A percentile compares a stretch with the other conserved stretches of the same genome.
Conservation (phyloP, 1,140 invertebrate genomes). For the Trinorchestia longiramus region DNA sequence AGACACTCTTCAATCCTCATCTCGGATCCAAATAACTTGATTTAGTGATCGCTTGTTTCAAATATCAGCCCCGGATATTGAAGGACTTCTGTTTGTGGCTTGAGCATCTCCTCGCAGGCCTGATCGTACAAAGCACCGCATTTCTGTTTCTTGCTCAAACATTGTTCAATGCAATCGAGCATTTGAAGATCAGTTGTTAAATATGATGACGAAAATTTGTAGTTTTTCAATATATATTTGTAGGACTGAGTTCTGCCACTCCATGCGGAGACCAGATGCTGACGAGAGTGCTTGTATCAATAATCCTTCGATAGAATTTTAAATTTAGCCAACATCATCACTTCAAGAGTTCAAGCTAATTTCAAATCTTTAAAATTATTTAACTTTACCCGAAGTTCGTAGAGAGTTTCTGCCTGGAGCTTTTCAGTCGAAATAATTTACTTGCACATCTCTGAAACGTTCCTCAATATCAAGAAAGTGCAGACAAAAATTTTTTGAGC, state of each 20-base stretch:
- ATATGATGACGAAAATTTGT: neutral
- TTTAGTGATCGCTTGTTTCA: slow-evolving; percentile 30
- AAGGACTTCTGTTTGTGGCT: neutral
- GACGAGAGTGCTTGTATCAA: too few relatives aligned
- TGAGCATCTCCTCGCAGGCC: neutral
- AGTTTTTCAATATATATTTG: neutral
- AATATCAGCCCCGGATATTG: neutral
- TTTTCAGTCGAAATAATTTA: neutral
- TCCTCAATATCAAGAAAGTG: neutral
- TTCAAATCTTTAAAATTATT: neutral
- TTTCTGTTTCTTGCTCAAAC: neutral
- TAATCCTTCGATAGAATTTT: neutral
- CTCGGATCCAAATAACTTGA: slow-evolving; percentile 39
- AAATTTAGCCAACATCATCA: neutral
- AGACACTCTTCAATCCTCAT: neutral
- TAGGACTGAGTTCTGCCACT: neutral
- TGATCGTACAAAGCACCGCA: neutral
- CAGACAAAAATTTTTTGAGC: neutral
- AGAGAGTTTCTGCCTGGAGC: neutral
- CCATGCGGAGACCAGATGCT: neutral
- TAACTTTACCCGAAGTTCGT: neutral
- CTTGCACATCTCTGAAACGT: neutral
- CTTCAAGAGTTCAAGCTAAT: neutral
- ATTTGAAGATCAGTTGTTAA: neutral
- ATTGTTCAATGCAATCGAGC: neutral